Percentiles rank a stretch among this genome's conserved stretches.
These are phyloP conservation scores for Drosophila yakuba DNA, from an alignment of 1,140 invertebrate species.

Conservation along the genomic window DNA sequence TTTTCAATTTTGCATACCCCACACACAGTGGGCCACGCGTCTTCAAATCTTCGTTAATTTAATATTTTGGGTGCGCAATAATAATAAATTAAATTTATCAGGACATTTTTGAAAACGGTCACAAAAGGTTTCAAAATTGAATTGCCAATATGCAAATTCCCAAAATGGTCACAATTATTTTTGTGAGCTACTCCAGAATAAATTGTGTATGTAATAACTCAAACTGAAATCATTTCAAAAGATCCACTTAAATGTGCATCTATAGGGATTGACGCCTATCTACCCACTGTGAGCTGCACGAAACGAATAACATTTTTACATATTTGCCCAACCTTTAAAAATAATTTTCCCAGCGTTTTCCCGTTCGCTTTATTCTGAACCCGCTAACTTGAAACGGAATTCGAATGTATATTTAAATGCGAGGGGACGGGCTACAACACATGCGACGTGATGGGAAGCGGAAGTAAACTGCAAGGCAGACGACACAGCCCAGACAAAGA, in stretches of 20 bases:
- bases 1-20: slow-evolving; percentile 64
- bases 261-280: neutral
- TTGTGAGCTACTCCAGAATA: too few relatives aligned
- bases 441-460: slow-evolving; percentile 9
- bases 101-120: too few relatives aligned
- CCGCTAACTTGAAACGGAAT: slow-evolving; percentile 79
- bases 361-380: slow-evolving; percentile 62
- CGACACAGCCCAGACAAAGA: slow-evolving; percentile 58
- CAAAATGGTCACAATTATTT: too few relatives aligned
- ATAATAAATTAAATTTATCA: too few relatives aligned
- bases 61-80: neutral
- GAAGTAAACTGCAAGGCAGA: slow-evolving; percentile 38
- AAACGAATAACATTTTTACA: slow-evolving; percentile 71
- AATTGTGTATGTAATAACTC: too few relatives aligned
- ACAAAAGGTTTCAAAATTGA: too few relatives aligned
- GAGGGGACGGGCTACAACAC: slow-evolving; percentile 12
- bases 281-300: slow-evolving; percentile 6
- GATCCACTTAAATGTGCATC: too few relatives aligned
- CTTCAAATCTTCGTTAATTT: neutral
- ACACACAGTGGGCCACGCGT: slow-evolving; percentile 6
- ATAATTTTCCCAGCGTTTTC: slow-evolving; percentile 64
- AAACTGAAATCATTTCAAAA: too few relatives aligned
- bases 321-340: slow-evolving; percentile 74
- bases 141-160: too few relatives aligned
- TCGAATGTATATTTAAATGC: slow-evolving; percentile 75